Evolutionary conservation across 1,140 invertebrate species (phyloP).

Genomic region (Asbolus verrucosus): DNA sequence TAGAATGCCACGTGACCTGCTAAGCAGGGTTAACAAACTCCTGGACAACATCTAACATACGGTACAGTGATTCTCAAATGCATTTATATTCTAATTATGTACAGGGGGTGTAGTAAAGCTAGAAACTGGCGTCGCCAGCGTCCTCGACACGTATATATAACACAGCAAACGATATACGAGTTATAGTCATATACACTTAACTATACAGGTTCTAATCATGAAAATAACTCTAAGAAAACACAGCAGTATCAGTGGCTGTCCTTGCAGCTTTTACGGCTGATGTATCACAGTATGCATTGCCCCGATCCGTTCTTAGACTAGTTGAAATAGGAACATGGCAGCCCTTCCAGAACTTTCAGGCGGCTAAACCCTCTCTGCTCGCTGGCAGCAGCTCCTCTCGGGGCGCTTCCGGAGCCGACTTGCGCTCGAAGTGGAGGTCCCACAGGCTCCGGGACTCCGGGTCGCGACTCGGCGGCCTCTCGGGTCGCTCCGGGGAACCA

Average conservation of each 20-base stretch:
- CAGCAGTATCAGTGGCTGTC: conserved; percentile 58
- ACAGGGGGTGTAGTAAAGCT: conserved; percentile 60
- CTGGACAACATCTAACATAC: conserved; percentile 62
- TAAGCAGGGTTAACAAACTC: conserved; percentile 52
- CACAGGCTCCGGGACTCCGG: conserved; percentile 65
- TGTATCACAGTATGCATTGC: conserved; percentile 66
- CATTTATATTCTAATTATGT: conserved; percentile 55
- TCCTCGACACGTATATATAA: conserved; percentile 61
- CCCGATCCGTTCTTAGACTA: conserved; percentile 63
- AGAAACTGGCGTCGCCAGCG: conserved; percentile 62
- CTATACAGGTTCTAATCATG: conserved; percentile 53
- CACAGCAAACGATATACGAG: conserved; percentile 61
- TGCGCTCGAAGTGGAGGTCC: conserved; percentile 66
- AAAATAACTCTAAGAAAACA: conserved; percentile 58
- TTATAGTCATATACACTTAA: conserved; percentile 55
- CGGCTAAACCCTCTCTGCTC: conserved; percentile 67
- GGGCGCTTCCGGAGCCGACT: conserved; percentile 61
- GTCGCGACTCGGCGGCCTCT: conserved; percentile 59
- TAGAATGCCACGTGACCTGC: conserved; percentile 53
- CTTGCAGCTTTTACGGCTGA: conserved; percentile 61
- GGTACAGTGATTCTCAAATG: conserved; percentile 56
- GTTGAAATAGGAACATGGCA: conserved; percentile 61
- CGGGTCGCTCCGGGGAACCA: conserved; percentile 60
- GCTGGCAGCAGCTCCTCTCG: conserved; percentile 65
- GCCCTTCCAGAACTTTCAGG: conserved; percentile 63